These are phyloP conservation scores for Xenus cinereus DNA, from an alignment of 2,113 vertebrate genomes.

Conservation along the genomic window DNA sequence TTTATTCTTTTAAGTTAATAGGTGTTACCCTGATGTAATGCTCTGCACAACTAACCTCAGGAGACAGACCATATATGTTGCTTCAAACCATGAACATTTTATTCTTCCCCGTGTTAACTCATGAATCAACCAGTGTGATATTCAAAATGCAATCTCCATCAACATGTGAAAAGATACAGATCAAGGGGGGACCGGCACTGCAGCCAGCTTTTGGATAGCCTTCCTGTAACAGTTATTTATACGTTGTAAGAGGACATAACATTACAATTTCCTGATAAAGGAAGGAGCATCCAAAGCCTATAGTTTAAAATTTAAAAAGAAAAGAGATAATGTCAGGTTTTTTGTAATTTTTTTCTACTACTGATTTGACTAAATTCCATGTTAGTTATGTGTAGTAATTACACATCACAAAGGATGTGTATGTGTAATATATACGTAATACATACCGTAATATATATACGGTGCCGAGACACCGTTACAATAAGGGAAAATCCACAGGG, in stretches of 20 bases:
- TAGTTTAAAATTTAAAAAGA: neutral
- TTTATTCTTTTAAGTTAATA: neutral
- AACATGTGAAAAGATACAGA: neutral
- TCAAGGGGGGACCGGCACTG: neutral
- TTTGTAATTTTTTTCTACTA: neutral
- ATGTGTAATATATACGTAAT: too few species aligned
- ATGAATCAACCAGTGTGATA: neutral
- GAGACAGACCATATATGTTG: neutral
- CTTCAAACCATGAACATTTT: neutral
- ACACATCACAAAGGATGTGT: neutral
- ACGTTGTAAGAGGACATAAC: neutral
- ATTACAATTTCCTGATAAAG: neutral
- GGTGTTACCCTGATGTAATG: neutral
- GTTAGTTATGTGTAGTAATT: neutral
- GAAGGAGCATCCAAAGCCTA: neutral
- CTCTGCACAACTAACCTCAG: neutral
- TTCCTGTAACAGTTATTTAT: neutral
- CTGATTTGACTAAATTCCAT: neutral
- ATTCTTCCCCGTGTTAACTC: neutral
- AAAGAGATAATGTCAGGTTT: neutral
- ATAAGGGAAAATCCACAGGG: neutral
- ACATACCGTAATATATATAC: too few species aligned
- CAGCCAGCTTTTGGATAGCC: neutral
- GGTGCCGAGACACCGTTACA: neutral
- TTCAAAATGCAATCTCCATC: neutral